Evolutionary conservation across 2,888 invertebrate species (phyloP), one percentile per base, ranked within the genome.

Genomic region (Tethea ocularis): DNA sequence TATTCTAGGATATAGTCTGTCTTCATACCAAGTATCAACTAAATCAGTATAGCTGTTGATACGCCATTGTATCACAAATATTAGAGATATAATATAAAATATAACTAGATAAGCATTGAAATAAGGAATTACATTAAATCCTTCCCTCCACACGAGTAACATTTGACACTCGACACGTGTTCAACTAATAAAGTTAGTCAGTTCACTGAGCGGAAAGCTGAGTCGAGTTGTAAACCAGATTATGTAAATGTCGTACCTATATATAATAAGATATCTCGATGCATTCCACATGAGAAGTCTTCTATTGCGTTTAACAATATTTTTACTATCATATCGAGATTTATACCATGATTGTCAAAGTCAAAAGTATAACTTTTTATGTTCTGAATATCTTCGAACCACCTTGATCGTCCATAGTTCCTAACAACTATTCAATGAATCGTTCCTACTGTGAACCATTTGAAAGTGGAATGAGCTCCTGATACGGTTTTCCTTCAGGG

Each of bases 131-230:
- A 46, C 2, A 46, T 46, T 7, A 20, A 46, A 20, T 1, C 38
- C 20, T 46, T 46, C 46, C 10, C 20, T 46, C 15, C 10, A 46
- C 46, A 46, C 10, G 2, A 20, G 46, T 52, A 51, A 26, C 15
- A 33, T 58, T 56, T 36, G 52, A 52, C 33, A 57, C 51, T n/a
- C n/a, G 52, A 33, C 29, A 41, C 36, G 41, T 51, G 52, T 51
- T 52, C 41, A 23, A 38, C 51, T 52, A 57, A 57, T 33, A 52
- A 54, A 54, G 54, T 54, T 33, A 33, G 29, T 33, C 53, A 13
- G 53, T 33, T 54, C 54, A 54, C 33, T 54, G 33, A 20, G 33
- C 22, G 13, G 33, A 33, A 54, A 22, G 33, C 54, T 22, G 33
- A 54, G 36, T 33, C 54, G 54, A 54, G 22, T 54, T 54, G 22